These are phyloP conservation scores for Pteronotus mesoamericanus DNA, from an alignment of 2,797 vertebrate genomes.

Conservation along the genomic window DNA sequence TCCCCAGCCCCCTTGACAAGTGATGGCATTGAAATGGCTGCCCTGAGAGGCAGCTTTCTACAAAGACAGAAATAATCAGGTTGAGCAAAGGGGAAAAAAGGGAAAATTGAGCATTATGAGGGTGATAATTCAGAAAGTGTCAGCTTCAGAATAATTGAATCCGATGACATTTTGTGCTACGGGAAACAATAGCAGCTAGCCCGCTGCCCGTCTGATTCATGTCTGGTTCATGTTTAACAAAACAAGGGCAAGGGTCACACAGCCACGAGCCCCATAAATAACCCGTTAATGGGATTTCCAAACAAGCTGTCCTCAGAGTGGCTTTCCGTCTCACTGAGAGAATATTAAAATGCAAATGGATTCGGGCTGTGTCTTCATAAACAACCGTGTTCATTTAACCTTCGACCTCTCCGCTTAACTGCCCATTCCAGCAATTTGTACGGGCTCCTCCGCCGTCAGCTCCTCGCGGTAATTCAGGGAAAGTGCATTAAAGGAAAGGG, in stretches of 20 bases:
- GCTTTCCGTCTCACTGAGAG: constrained; percentile 88
- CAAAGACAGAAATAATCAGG: constrained; percentile 83
- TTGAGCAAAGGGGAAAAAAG: constrained; percentile 80
- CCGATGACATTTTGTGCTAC: constrained; percentile 95
- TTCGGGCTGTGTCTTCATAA: constrained; percentile 98
- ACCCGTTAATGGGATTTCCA: constrained; percentile 99
- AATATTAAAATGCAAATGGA: constrained; percentile 99
- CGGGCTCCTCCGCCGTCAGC: constrained; percentile 83
- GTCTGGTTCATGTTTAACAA: constrained; percentile 99
- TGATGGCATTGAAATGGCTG: constrained; percentile 70
- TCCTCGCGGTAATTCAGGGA: constrained; percentile 76
- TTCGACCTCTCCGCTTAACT: constrained; percentile 96
- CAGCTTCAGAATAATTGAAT: constrained; percentile 94
- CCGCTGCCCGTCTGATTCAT: constrained; percentile 91
- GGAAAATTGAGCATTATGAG: constrained; percentile 86
- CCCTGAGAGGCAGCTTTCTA: constrained; percentile 75
- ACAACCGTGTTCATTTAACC: constrained; percentile 99
- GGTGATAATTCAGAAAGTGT: constrained; percentile 87
- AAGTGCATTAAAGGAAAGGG: constrained; percentile 83
- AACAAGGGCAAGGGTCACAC: constrained; percentile 97
- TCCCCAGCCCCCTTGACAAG: constrained; percentile 65
- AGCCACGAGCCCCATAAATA: constrained; percentile 99
- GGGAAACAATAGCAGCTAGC: constrained; percentile 97
- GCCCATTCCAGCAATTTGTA: constrained; percentile 99
- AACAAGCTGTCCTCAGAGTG: constrained; percentile 95